These are phyloP conservation scores for Periparus ater DNA, from an alignment of 2,797 vertebrate genomes.

Conservation along the genomic window DNA sequence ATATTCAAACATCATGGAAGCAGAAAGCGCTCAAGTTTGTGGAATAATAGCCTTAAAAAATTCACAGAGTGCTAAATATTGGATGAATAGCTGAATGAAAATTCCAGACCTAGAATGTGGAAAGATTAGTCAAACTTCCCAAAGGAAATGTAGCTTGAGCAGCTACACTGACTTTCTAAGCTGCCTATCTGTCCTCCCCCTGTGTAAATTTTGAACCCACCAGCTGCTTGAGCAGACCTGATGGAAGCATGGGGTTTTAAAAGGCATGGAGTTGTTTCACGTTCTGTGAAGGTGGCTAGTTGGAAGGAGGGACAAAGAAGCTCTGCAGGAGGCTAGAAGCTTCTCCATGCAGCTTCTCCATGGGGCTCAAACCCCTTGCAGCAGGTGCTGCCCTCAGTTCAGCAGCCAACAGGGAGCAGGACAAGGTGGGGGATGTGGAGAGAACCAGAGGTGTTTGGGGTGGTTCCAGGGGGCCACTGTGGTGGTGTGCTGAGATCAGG, in stretches of 20 bases:
- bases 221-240: background rate
- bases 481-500: background rate
- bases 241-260: background rate
- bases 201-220: background rate
- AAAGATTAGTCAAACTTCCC: background rate
- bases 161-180: background rate
- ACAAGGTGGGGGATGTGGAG: background rate
- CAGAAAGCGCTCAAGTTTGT: background rate
- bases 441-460: background rate
- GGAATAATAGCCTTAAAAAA: conserved; percentile 16
- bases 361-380: rapidly evolving
- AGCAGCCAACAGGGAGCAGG: background rate
- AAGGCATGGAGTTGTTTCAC: background rate
- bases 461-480: background rate
- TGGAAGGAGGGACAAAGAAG: rapidly evolving
- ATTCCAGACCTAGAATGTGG: background rate
- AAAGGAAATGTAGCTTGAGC: background rate
- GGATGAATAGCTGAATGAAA: background rate
- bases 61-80: conserved; percentile 15
- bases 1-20: background rate
- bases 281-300: background rate
- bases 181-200: background rate
- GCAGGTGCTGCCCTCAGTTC: background rate
- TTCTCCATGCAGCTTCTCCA: rapidly evolving
- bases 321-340: background rate